phyloP scores from a whole-genome alignment of 2,797 vertebrate species.

The Phalanger gymnotis region DNA sequence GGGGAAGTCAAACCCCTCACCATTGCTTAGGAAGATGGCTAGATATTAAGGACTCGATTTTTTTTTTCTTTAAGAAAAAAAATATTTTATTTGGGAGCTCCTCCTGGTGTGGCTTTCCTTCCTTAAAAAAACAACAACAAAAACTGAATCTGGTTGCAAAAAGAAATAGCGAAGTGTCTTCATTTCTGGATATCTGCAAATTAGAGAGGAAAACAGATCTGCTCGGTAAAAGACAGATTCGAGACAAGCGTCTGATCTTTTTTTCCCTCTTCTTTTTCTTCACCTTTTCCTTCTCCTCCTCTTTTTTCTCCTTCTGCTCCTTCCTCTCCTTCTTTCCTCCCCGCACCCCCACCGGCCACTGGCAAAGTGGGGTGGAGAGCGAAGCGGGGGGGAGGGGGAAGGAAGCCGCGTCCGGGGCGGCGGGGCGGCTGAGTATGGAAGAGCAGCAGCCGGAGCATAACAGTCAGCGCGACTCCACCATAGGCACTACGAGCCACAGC shows the following conservation, averaged over 20 bases:
- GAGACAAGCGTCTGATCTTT: conserved; percentile 67
- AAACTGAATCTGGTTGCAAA: conserved; percentile 70
- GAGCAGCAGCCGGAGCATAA: conserved; percentile 92
- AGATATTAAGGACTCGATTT: conserved; percentile 79
- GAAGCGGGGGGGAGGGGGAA: conserved; percentile 79
- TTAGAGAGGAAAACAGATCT: conserved; percentile 69
- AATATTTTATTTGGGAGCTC: conserved; percentile 46
- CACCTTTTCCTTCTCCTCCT: conserved; percentile 21
- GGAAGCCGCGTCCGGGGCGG: conserved; percentile 79
- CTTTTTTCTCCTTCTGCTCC: conserved; percentile 53
- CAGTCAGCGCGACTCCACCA: conserved; percentile 85
- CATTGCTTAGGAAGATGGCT: conserved; percentile 84
- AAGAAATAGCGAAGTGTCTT: conserved; percentile 75
- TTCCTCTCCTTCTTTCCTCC: conserved; percentile 72
- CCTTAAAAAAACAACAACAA: conserved; percentile 57
- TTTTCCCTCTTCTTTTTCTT: conserved; percentile 7
- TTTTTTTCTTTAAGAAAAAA: conserved; percentile 65
- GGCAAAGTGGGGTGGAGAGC: conserved; percentile 82
- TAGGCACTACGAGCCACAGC: conserved; percentile 86
- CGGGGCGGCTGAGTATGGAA: conserved; percentile 86
- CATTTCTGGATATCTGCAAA: conserved; percentile 80
- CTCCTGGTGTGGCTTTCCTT: conserved; percentile 64
- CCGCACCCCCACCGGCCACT: conserved; percentile 79
- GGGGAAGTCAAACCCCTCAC: conserved; percentile 81
- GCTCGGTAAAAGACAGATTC: conserved; percentile 67